Percentiles rank a stretch among this genome's conserved stretches.
Evolutionary conservation across 1,140 invertebrate species (phyloP).

Genomic region (Tribolium madens): DNA sequence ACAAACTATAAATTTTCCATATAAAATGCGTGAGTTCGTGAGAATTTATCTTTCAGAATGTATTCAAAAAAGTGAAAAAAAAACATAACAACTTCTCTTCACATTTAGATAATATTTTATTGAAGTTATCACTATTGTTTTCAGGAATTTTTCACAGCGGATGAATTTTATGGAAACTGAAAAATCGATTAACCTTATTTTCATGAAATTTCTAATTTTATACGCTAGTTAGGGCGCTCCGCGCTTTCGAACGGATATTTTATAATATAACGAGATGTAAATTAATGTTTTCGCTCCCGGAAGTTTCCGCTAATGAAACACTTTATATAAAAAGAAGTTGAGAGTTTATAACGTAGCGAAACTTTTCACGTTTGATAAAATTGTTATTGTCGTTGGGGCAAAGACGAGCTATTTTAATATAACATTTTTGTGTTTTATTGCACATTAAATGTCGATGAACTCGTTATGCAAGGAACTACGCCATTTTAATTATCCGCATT

Average conservation of each 20-base stretch:
- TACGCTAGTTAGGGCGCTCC: background rate
- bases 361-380: constrained; percentile 1
- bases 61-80: constrained; percentile 22
- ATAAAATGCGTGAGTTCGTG: background rate
- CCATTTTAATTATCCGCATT: constrained; percentile 1
- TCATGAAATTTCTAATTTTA: constrained; percentile 26
- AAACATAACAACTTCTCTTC: background rate
- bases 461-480: background rate
- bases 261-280: constrained; percentile 16
- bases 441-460: constrained; percentile 10
- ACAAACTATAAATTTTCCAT: background rate
- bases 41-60: background rate
- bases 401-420: background rate
- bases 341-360: background rate
- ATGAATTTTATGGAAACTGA: constrained; percentile 6
- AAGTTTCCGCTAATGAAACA: constrained; percentile 11
- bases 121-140: constrained; percentile 10
- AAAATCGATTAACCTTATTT: constrained; percentile 28
- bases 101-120: constrained; percentile 32
- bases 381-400: background rate
- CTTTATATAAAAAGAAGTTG: constrained; percentile 19
- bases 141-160: background rate
- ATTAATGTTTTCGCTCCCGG: constrained; percentile 15
- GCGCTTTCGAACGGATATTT: constrained; percentile 19
- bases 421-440: constrained; percentile 1